Base-by-base conservation (phyloP, 2,113 vertebrate genomes). In the Fulmarus glacialis region DNA sequence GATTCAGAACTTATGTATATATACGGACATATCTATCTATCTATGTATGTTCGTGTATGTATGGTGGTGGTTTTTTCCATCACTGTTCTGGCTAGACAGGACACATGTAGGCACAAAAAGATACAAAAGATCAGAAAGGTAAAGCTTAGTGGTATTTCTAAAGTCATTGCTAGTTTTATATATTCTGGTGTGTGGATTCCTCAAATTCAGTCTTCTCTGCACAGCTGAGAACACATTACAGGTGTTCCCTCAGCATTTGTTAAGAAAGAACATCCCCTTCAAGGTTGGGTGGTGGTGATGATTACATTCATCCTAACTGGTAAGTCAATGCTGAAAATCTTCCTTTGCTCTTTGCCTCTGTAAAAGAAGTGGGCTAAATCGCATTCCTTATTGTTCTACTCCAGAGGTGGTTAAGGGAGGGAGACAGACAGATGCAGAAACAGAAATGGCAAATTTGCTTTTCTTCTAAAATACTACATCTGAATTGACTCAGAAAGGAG, bases 291-390 rank as follows among this genome's bases (percentile, higher is more conserved):
- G 80, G 34, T 80, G 40, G 13, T 93, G 83, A 60, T 77, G 60
- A 50, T 88, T 72, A 30, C 56, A 24, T 68, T 92, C 56, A 38
- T 59, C 50, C 67, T 59, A 62, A 50, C 66, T 80, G 48, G 26
- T 90, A 79, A 75, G 75, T 96, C 85, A 95, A 15, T 10, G 22
- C n/a, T 92, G 81, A 85, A 74, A 89, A 50, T 78, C 72, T 87
- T 85, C 32, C 30, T 59, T 67, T 91, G 56, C 75, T 86, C 66
- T 67, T 82, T 86, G 58, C 86, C 53, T 85, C 47, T 93, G 30
- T 81, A 78, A 64, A 32, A 67, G 50, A 56, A 60, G 79, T 42
- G 36, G 74, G 67, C 63, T 36, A 78, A 91, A 83, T 86, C 86
- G 81, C 53, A 13, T 70, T 87, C 27, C 27, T 81, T 75, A 72